Conservation (phyloP, 2,888 invertebrate species). For the Schizaphis graminum region DNA sequence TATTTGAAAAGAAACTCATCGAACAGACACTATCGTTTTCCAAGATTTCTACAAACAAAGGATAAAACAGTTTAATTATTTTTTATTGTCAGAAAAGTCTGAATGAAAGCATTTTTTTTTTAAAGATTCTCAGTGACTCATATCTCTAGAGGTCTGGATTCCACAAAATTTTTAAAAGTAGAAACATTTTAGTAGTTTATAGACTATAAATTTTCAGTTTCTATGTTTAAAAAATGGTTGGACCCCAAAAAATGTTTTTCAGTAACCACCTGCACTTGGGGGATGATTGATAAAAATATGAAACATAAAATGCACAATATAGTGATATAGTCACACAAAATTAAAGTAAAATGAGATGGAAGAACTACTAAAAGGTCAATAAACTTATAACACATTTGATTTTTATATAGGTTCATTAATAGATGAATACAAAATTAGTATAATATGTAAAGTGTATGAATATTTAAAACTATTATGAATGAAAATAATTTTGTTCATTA, state of each 20-base stretch:
- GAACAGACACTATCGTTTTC: conserved; percentile 68
- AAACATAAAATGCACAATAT: neutral
- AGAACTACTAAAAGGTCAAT: conserved; percentile 18
- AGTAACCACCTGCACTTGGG: no score
- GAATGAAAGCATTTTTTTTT: neutral
- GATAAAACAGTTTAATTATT: neutral
- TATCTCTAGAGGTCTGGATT: neutral
- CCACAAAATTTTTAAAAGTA: no score
- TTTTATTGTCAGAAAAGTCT: neutral
- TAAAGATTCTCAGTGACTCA: neutral
- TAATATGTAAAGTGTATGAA: neutral
- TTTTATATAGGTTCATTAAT: neutral
- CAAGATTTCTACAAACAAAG: conserved; percentile 66
- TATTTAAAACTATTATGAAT: neutral
- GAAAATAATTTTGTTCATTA: conserved; percentile 5
- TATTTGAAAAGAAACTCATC: conserved; percentile 37
- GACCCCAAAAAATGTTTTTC: no score
- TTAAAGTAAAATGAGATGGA: conserved; percentile 1
- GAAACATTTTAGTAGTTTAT: no score
- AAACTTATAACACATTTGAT: neutral
- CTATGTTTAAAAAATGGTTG: no score
- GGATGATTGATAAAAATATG: neutral
- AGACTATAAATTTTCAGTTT: no score
- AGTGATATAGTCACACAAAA: neutral
- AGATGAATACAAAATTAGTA: conserved; percentile 5